Evolutionary conservation across 37 sponge, comb jelly and placozoan genomes (phyloP).

Genomic region (Chondrilla cf. caribensis): DNA sequence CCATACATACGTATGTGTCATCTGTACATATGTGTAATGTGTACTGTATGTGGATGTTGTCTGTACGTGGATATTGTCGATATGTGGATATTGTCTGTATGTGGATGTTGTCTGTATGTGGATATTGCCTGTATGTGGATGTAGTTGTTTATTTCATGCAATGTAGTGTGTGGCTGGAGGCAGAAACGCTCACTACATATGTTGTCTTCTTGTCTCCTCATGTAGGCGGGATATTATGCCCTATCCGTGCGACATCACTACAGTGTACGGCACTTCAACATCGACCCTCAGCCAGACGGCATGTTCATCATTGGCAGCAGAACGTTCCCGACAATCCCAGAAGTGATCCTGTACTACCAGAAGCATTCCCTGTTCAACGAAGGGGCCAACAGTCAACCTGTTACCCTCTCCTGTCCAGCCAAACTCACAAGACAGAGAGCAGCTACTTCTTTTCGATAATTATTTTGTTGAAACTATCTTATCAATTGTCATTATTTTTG

Average conservation of each 20-base stretch:
- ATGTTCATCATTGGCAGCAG: slow-evolving; percentile 52
- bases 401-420: not conserved
- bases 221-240: slow-evolving; percentile 69
- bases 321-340: slow-evolving; percentile 49
- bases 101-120: too few relatives aligned
- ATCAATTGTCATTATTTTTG: too few relatives aligned
- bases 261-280: slow-evolving; percentile 80
- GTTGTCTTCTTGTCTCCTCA: not conserved
- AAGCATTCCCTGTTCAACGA: slow-evolving; percentile 65
- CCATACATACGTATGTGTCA: too few relatives aligned
- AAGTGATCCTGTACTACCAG: slow-evolving; percentile 65
- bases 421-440: not conserved
- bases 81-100: too few relatives aligned
- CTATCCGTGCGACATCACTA: slow-evolving; percentile 77
- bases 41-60: not conserved
- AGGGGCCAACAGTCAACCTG: not conserved
- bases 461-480: too few relatives aligned
- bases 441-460: too few relatives aligned
- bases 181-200: too few relatives aligned
- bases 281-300: slow-evolving; percentile 57
- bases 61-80: not conserved
- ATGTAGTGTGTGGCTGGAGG: not conserved
- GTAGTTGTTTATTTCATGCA: not conserved
- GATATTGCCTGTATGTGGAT: not conserved
- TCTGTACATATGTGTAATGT: too few relatives aligned